phyloP scores from a whole-genome alignment of 2,113 vertebrate genomes.

The Cygnus buccinator region DNA sequence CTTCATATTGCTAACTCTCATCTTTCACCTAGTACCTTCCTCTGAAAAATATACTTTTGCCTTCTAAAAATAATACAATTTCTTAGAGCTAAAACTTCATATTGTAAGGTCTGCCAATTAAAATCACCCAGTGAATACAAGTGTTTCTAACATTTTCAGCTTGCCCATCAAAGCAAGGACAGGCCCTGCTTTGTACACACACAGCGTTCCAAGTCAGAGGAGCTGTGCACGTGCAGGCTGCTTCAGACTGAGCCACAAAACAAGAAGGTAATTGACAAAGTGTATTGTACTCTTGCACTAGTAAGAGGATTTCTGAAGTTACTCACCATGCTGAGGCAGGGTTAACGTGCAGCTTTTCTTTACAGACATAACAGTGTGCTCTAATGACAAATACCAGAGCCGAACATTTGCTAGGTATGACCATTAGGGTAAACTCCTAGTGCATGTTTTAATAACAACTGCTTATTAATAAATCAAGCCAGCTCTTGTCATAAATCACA shows the following conservation, averaged over 20 bases:
- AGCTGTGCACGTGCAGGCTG: background rate
- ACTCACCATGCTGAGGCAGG: background rate
- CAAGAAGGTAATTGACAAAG: background rate
- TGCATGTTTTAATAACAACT: background rate
- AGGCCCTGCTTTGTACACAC: accelerated
- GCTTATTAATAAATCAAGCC: background rate
- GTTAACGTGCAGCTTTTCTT: background rate
- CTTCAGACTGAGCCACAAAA: background rate
- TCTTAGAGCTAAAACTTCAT: background rate
- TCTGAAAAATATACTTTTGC: background rate
- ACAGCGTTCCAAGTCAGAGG: background rate
- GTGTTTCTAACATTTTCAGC: background rate
- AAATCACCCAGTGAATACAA: background rate
- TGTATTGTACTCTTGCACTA: accelerated
- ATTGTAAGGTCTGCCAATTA: background rate
- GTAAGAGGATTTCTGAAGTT: background rate
- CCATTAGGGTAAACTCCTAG: background rate
- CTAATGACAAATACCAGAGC: background rate
- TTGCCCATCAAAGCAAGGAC: background rate
- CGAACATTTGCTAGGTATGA: background rate
- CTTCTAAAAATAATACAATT: background rate
- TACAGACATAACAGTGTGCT: background rate
- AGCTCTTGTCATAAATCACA: background rate
- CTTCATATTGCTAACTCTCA: background rate
- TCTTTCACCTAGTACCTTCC: background rate